Conservation (phyloP, 2,113 vertebrate genomes). For the Melospiza georgiana region DNA sequence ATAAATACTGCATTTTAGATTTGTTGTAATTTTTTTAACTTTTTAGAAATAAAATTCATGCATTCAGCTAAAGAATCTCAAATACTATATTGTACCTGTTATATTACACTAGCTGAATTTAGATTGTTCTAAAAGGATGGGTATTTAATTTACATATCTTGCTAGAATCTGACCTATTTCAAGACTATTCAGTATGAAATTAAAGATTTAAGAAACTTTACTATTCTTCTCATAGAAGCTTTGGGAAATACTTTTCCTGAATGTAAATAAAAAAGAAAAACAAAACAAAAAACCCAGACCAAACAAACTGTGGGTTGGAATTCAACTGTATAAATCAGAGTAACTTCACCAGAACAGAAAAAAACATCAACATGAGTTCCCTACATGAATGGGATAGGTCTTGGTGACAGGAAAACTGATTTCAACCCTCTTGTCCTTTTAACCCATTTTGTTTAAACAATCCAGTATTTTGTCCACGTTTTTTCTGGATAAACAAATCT, state of each 20-base stretch:
- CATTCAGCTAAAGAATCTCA: neutral
- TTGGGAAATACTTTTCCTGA: neutral
- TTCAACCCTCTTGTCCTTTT: neutral
- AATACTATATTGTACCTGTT: neutral
- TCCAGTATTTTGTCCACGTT: rapidly evolving
- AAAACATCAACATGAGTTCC: neutral
- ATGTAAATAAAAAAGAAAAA: neutral
- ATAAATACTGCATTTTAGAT: neutral
- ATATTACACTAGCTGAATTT: neutral
- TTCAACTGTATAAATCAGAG: neutral
- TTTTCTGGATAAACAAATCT: neutral
- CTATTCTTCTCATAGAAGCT: neutral
- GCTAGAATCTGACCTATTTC: neutral
- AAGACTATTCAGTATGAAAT: neutral
- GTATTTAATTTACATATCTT: neutral
- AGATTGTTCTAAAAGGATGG: neutral
- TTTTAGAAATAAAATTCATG: neutral
- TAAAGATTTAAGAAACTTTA: neutral
- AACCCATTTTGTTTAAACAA: neutral
- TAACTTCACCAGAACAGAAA: neutral
- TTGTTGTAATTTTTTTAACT: neutral
- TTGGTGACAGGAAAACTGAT: neutral
- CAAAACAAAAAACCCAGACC: rapidly evolving
- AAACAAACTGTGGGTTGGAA: neutral
- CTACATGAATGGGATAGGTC: neutral